These are phyloP conservation scores for Diploptera punctata DNA, from an alignment of 2,888 invertebrate genomes.

Conservation along the genomic window DNA sequence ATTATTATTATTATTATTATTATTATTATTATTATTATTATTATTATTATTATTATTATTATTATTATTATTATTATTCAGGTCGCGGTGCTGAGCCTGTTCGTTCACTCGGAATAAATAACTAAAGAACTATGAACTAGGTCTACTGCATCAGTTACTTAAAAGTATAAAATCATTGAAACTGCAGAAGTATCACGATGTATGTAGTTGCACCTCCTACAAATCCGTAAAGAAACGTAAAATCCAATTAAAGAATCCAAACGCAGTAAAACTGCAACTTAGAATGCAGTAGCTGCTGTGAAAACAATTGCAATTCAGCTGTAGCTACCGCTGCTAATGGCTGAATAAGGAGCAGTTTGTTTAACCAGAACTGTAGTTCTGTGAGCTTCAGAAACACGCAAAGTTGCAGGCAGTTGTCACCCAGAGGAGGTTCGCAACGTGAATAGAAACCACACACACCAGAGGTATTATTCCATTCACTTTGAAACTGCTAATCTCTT, in stretches of 20 bases:
- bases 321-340: neutral
- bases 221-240: conserved; percentile 1
- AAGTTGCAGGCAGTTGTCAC: neutral
- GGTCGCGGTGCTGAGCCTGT: too few relatives aligned
- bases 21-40: too few relatives aligned
- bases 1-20: too few relatives aligned
- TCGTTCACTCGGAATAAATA: too few relatives aligned
- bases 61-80: too few relatives aligned
- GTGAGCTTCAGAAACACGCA: neutral
- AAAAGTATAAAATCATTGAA: neutral
- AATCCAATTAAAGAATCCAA: neutral
- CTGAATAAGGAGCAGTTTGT: neutral
- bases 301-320: neutral
- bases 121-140: too few relatives aligned
- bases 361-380: neutral
- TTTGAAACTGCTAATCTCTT: neutral
- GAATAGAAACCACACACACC: neutral
- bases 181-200: conserved; percentile 7
- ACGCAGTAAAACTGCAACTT: neutral
- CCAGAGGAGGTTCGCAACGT: neutral
- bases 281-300: neutral
- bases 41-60: too few relatives aligned
- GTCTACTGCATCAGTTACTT: too few relatives aligned
- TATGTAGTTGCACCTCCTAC: conserved; percentile 6
- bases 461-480: conserved; percentile 1